Conservation (phyloP, 2,113 vertebrate species). For the Limanda limanda region DNA sequence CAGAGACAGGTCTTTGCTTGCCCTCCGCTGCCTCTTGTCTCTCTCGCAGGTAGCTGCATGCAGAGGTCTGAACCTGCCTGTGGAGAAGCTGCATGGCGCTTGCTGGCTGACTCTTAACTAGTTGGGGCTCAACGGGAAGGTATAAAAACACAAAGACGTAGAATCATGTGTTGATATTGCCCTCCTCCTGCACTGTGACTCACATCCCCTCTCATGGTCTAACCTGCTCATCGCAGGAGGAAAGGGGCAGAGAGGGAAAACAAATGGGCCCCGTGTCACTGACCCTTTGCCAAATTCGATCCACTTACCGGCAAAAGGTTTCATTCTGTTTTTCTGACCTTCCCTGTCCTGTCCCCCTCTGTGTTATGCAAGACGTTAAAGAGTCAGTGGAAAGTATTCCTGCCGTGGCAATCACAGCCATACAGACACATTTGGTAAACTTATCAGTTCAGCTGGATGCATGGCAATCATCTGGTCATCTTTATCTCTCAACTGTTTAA, state of each 20-base stretch:
- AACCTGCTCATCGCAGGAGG: slow-evolving; percentile 52
- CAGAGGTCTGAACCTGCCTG: slow-evolving; percentile 76
- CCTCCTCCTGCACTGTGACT: slow-evolving; percentile 62
- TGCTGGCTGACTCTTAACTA: slow-evolving; percentile 51
- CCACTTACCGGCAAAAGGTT: slow-evolving; percentile 68
- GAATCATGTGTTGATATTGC: slow-evolving; percentile 62
- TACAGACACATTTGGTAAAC: slow-evolving; percentile 62
- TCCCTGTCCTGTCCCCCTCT: slow-evolving; percentile 52
- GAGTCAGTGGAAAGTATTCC: slow-evolving; percentile 60
- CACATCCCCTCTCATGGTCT: slow-evolving; percentile 52
- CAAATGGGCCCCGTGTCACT: slow-evolving; percentile 41
- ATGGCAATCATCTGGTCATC: slow-evolving; percentile 18
- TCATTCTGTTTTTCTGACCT: slow-evolving; percentile 72
- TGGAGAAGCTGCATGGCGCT: slow-evolving; percentile 50
- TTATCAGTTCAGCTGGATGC: slow-evolving; percentile 46
- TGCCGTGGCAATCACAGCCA: slow-evolving; percentile 52
- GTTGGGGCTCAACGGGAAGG: slow-evolving; percentile 37
- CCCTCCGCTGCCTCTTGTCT: slow-evolving; percentile 52
- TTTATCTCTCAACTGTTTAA: neutral
- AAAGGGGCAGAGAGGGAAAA: slow-evolving; percentile 43
- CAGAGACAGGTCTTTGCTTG: slow-evolving; percentile 80
- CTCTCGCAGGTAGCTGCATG: slow-evolving; percentile 62
- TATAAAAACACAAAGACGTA: slow-evolving; percentile 22
- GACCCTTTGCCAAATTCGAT: slow-evolving; percentile 62
- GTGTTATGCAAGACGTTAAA: slow-evolving; percentile 60